Percentiles rank a stretch among this genome's conserved stretches.
phyloP scores from a whole-genome alignment of 2,797 vertebrate species.

The Syndactyla subalaris region DNA sequence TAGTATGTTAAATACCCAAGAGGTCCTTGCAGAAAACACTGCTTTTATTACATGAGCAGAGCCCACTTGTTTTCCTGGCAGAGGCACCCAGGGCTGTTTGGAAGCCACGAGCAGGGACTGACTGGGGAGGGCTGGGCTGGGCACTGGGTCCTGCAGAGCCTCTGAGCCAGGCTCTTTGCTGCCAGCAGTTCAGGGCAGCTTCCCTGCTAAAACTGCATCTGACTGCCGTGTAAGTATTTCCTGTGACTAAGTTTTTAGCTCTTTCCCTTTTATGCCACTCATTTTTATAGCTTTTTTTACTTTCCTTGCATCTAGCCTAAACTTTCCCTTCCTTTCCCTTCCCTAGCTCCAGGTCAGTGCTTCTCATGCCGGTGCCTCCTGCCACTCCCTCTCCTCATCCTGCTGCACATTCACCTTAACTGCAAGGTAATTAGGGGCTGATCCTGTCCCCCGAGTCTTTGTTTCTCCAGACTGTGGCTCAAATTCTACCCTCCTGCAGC shows the following conservation, averaged over 20 bases:
- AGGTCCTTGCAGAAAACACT: neutral
- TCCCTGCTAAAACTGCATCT: neutral
- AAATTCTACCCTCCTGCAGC: neutral
- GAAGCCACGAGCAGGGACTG: neutral
- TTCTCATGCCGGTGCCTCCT: neutral
- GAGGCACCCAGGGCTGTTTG: neutral
- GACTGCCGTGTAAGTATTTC: neutral
- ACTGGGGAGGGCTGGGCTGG: neutral
- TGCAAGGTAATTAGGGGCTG: conserved; percentile 22
- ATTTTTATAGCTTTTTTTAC: neutral
- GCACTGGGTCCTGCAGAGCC: neutral
- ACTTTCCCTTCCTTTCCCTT: conserved; percentile 34
- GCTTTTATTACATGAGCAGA: neutral
- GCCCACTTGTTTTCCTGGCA: neutral
- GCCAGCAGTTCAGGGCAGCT: neutral
- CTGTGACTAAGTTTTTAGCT: neutral
- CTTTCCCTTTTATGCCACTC: neutral
- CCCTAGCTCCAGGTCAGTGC: neutral
- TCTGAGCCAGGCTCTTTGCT: neutral
- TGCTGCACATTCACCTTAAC: neutral
- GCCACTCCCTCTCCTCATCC: conserved; percentile 9
- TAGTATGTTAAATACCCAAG: neutral
- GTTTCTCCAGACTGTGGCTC: conserved; percentile 1
- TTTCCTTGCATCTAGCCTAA: neutral
- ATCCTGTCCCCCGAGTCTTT: conserved; percentile 9